phyloP scores from a whole-genome alignment of 2,113 vertebrate species.

The Coreoperca whiteheadi region DNA sequence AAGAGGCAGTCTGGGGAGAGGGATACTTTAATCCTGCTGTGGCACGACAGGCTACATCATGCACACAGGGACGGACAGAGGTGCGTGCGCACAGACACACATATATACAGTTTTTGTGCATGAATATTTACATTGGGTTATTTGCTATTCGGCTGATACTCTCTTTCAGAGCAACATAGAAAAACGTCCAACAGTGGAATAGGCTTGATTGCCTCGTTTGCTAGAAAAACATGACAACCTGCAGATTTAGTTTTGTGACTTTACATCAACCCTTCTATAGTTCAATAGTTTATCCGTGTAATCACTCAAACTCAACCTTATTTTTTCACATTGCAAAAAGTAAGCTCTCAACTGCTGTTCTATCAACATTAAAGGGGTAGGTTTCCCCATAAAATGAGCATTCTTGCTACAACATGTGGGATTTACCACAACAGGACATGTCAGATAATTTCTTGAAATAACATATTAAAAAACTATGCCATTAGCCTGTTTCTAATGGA shows the following conservation, averaged over 20 bases:
- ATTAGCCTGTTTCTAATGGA: neutral
- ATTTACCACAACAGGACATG: neutral
- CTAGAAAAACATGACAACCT: neutral
- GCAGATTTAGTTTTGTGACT: neutral
- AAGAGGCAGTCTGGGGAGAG: slow-evolving; percentile 63
- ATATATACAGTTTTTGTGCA: neutral
- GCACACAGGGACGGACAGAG: slow-evolving; percentile 43
- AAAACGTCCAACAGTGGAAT: neutral
- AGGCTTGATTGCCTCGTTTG: neutral
- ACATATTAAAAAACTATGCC: too few relatives aligned
- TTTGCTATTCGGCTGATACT: slow-evolving; percentile 14
- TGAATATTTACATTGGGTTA: slow-evolving; percentile 22
- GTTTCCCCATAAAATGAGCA: neutral
- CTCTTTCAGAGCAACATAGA: slow-evolving; percentile 9
- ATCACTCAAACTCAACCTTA: neutral
- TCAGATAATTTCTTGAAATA: too few relatives aligned
- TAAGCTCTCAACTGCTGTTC: neutral
- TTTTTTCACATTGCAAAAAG: neutral
- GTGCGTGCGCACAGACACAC: neutral
- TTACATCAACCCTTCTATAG: neutral
- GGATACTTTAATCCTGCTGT: slow-evolving; percentile 82
- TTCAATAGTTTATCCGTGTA: slow-evolving; percentile 16
- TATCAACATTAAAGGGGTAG: neutral
- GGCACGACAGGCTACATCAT: slow-evolving; percentile 77
- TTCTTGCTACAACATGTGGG: neutral